Evolutionary conservation across 2,797 vertebrate species (phyloP).

Genomic region (Zalophus californianus): DNA sequence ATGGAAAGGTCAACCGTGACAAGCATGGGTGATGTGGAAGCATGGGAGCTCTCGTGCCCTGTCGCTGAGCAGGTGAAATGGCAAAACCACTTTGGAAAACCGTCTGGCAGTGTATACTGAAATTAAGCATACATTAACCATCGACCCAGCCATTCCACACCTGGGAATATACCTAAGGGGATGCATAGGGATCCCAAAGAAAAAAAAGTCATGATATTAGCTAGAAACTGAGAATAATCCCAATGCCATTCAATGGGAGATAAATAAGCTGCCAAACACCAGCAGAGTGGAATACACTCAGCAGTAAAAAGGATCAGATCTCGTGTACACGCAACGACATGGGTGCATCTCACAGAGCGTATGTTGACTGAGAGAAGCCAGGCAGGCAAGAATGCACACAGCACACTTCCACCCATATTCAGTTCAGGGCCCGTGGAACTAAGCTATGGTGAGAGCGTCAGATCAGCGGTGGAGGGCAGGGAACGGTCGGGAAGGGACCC

Average conservation of each 20-base stretch:
- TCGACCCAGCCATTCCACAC: neutral
- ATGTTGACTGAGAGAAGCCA: rapidly evolving
- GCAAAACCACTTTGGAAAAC: neutral
- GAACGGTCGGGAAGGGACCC: too few species aligned
- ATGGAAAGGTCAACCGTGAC: neutral
- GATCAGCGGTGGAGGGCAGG: rapidly evolving
- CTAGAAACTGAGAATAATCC: neutral
- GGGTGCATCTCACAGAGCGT: neutral
- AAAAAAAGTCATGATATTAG: neutral
- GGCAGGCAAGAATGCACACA: rapidly evolving
- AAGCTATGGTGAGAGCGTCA: rapidly evolving
- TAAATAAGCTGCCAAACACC: rapidly evolving
- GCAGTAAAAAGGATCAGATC: neutral
- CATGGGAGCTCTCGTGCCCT: rapidly evolving
- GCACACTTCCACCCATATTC: rapidly evolving
- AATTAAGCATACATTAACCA: neutral
- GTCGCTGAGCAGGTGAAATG: neutral
- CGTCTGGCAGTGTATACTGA: neutral
- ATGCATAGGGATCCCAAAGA: neutral
- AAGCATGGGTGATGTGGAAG: rapidly evolving
- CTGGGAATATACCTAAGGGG: neutral
- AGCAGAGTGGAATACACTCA: rapidly evolving
- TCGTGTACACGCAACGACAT: rapidly evolving
- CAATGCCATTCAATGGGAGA: neutral
- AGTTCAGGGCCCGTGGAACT: rapidly evolving